Evolutionary conservation across 2,888 invertebrate species (phyloP).

Genomic region (Eupithecia insigniata): DNA sequence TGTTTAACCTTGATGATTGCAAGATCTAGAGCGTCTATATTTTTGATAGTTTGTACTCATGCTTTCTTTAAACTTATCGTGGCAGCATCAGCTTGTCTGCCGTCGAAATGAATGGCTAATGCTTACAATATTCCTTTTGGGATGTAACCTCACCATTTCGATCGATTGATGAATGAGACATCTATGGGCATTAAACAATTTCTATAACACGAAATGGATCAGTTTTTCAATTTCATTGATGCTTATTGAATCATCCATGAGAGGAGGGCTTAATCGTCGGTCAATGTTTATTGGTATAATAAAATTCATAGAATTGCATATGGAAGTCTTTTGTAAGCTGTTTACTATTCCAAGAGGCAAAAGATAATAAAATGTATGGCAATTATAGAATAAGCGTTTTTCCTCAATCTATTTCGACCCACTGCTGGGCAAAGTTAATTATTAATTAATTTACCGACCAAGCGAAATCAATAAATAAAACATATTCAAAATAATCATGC

Average conservation of each 20-base stretch:
- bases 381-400: background rate
- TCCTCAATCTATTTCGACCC: background rate
- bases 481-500: background rate
- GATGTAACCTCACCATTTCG: background rate
- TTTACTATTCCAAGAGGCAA: background rate
- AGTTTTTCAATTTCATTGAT: background rate
- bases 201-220: background rate
- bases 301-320: background rate
- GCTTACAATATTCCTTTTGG: background rate
- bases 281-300: background rate
- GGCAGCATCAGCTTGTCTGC: background rate
- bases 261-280: background rate
- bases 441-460: background rate
- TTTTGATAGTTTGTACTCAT: conserved; percentile 8
- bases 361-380: background rate
- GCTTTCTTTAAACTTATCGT: background rate
- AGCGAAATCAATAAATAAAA: background rate
- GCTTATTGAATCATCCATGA: background rate
- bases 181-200: background rate
- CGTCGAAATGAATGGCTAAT: background rate
- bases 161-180: background rate
- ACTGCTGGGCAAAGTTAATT: background rate
- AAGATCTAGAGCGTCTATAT: conserved; percentile 21
- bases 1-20: background rate
- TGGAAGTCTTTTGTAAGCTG: background rate